Percentiles rank a stretch among this genome's conserved stretches.
Conservation (phyloP, 2,113 vertebrate species). For the Colaptes auratus region DNA sequence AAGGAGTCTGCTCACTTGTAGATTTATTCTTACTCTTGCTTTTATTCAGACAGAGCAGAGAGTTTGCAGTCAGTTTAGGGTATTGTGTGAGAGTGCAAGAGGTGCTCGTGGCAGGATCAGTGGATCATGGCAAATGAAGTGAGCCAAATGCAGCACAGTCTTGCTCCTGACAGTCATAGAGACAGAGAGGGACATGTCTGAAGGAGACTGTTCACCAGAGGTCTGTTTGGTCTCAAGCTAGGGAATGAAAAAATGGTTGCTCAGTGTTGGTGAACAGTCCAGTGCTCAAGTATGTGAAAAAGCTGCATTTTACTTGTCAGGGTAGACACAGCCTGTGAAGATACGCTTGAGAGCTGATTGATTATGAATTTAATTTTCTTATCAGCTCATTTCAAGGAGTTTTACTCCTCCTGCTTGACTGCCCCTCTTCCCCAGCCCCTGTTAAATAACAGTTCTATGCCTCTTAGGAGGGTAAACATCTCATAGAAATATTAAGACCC, state of each 20-base stretch:
- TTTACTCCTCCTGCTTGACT: neutral
- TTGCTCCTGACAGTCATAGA: neutral
- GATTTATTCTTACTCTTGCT: neutral
- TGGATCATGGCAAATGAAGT: neutral
- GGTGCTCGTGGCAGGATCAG: no score
- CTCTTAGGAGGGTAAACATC: neutral
- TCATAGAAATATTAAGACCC: neutral
- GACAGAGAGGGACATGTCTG: neutral
- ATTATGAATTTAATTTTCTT: neutral
- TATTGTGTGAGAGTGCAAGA: neutral
- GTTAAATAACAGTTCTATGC: neutral
- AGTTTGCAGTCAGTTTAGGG: neutral
- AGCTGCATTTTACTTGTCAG: neutral
- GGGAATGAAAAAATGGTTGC: neutral
- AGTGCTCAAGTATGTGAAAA: neutral
- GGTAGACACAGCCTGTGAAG: neutral
- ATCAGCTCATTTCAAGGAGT: neutral
- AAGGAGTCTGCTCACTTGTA: no score
- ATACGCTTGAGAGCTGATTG: neutral
- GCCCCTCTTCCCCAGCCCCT: no score
- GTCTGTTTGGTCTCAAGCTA: neutral
- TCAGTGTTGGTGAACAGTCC: neutral
- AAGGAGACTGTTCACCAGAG: neutral
- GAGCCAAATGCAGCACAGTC: neutral
- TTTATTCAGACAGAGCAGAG: neutral